These are phyloP conservation scores for Chitala chitala DNA, from an alignment of 2,113 vertebrate genomes.

Conservation along the genomic window DNA sequence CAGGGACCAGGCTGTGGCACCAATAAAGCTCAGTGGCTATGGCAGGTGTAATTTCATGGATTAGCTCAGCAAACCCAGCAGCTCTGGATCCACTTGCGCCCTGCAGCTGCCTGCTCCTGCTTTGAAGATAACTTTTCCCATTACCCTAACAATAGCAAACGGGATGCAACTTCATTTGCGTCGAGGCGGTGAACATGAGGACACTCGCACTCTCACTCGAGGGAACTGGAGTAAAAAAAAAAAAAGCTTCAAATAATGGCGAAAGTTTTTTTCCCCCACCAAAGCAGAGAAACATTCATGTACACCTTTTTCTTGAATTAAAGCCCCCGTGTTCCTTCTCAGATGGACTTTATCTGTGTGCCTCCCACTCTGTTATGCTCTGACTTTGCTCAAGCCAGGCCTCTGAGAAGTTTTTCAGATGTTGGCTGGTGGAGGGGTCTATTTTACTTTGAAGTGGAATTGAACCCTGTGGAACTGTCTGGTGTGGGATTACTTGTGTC, in stretches of 20 bases:
- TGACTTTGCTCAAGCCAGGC: constrained; percentile 36
- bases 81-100: constrained; percentile 41
- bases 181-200: constrained; percentile 35
- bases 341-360: constrained; percentile 43
- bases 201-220: constrained; percentile 33
- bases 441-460: constrained; percentile 66
- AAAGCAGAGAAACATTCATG: constrained; percentile 38
- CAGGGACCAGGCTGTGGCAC: constrained; percentile 32
- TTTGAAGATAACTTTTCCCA: constrained; percentile 77
- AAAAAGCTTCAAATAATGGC: constrained; percentile 9
- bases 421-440: constrained; percentile 50
- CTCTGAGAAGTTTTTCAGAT: constrained; percentile 61
- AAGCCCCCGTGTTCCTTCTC: constrained; percentile 39
- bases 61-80: constrained; percentile 43
- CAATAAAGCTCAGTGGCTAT: constrained; percentile 35
- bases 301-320: constrained; percentile 30
- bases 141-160: constrained; percentile 66
- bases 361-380: constrained; percentile 38
- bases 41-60: constrained; percentile 78
- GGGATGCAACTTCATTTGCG: constrained; percentile 65
- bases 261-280: constrained; percentile 31
- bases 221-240: constrained; percentile 28
- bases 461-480: constrained; percentile 57
- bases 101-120: constrained; percentile 48
- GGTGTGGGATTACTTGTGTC: constrained; percentile 50